Evolutionary conservation across 1,140 invertebrate species (phyloP).

Genomic region (Argopecten irradians): DNA sequence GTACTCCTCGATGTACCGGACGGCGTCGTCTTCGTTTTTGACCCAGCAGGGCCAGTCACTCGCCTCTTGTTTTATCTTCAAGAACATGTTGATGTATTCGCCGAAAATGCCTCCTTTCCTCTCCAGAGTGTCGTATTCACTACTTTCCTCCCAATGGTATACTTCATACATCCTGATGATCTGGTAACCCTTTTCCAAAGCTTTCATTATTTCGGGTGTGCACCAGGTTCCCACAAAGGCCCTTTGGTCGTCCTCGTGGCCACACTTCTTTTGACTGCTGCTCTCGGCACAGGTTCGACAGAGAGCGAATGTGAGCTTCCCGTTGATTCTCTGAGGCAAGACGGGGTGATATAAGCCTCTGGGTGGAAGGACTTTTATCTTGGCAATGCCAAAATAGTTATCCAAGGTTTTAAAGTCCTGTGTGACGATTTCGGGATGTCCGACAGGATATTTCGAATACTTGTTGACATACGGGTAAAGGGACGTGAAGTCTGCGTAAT

Average conservation of each 20-base stretch:
- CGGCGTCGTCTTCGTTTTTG: slow-evolving; percentile 40
- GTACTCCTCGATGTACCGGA: slow-evolving; percentile 69
- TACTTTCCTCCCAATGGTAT: slow-evolving; percentile 66
- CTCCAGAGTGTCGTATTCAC: slow-evolving; percentile 57
- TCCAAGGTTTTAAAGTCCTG: slow-evolving; percentile 32
- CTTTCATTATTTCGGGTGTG: slow-evolving; percentile 71
- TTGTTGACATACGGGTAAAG: slow-evolving; percentile 49
- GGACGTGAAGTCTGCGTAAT: slow-evolving; percentile 42
- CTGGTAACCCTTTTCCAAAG: slow-evolving; percentile 69
- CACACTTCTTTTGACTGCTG: slow-evolving; percentile 38
- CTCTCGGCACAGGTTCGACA: slow-evolving; percentile 41
- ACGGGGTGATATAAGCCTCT: slow-evolving; percentile 42
- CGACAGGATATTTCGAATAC: slow-evolving; percentile 43
- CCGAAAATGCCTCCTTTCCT: slow-evolving; percentile 48
- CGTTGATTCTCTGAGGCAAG: slow-evolving; percentile 30
- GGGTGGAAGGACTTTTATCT: slow-evolving; percentile 39
- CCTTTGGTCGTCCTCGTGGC: slow-evolving; percentile 55
- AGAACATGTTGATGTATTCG: slow-evolving; percentile 57
- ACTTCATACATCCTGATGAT: slow-evolving; percentile 73
- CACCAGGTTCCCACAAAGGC: slow-evolving; percentile 74
- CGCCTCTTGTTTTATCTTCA: slow-evolving; percentile 62
- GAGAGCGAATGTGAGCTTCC: slow-evolving; percentile 44
- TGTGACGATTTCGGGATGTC: slow-evolving; percentile 46
- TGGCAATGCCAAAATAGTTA: slow-evolving; percentile 46
- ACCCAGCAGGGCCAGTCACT: slow-evolving; percentile 54